phyloP scores from a whole-genome alignment of 2,888 invertebrate genomes.

The Macrosoma leucophasiata region DNA sequence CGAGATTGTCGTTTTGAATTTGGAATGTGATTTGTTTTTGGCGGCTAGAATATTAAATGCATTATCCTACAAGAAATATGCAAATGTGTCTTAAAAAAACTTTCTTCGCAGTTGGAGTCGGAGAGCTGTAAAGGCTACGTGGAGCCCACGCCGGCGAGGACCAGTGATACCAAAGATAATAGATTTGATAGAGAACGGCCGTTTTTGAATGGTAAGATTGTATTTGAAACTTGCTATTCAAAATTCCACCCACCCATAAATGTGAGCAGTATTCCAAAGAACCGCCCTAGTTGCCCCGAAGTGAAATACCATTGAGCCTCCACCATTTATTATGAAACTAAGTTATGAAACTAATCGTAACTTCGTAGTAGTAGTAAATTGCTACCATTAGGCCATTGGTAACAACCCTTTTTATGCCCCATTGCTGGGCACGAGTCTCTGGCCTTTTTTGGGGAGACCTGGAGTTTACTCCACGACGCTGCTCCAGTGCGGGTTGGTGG shows the following conservation, averaged over 20 bases:
- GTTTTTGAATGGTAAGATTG: conserved; percentile 51
- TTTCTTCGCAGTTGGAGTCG: conserved; percentile 47
- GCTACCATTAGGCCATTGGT: too few species aligned
- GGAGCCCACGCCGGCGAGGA: conserved; percentile 38
- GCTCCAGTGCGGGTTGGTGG: too few species aligned
- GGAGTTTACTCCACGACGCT: too few species aligned
- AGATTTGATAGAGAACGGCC: conserved; percentile 56
- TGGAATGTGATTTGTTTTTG: conserved; percentile 2
- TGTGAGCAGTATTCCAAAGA: too few species aligned
- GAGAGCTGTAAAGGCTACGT: conserved; percentile 56
- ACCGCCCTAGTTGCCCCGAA: too few species aligned
- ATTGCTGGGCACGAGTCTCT: too few species aligned
- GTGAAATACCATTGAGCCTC: too few species aligned
- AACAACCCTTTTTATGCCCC: too few species aligned
- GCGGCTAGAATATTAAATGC: background rate
- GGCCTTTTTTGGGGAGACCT: too few species aligned
- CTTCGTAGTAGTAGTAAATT: too few species aligned
- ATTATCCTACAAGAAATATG: background rate
- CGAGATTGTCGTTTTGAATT: conserved; percentile 2
- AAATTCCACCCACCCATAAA: background rate
- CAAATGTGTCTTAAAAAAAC: background rate
- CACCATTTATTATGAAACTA: too few species aligned
- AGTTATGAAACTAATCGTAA: too few species aligned
- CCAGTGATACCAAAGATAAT: conserved; percentile 40
- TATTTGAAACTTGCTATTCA: background rate